Conservation (phyloP, 2,113 vertebrate genomes). For the Hassar affinis region DNA sequence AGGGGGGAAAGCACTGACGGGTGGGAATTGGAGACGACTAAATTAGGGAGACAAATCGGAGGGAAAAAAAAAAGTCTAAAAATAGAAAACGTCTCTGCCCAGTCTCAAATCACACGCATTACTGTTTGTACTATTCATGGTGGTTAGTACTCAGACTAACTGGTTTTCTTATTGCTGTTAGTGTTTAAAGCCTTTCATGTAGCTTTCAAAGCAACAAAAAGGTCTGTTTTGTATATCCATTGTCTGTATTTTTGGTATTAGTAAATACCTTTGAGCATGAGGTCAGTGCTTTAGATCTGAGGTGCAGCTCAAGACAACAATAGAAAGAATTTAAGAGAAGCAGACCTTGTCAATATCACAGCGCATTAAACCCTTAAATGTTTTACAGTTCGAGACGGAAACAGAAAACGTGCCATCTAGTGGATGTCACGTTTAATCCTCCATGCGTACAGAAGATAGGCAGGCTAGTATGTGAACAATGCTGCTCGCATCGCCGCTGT, state of each 20-base stretch:
- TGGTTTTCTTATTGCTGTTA: background rate
- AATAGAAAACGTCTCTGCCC: too few species aligned
- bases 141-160: background rate
- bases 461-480: background rate
- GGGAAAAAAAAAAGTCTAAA: too few species aligned
- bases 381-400: background rate
- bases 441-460: background rate
- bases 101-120: too few species aligned
- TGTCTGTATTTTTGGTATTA: background rate
- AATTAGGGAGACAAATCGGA: too few species aligned
- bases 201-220: background rate
- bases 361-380: background rate
- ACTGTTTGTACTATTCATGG: background rate
- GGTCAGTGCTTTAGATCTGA: background rate
- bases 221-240: background rate
- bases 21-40: too few species aligned
- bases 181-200: background rate
- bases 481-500: background rate
- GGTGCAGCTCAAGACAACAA: too few species aligned
- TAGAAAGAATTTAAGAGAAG: too few species aligned
- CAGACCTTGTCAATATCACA: background rate
- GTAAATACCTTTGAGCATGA: background rate
- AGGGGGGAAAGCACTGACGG: too few species aligned
- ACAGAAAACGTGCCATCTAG: slow-evolving; percentile 1
- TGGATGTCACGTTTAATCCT: background rate